Evolutionary conservation across 2,113 vertebrate genomes (phyloP).

Genomic region (Stigmatopora argus): DNA sequence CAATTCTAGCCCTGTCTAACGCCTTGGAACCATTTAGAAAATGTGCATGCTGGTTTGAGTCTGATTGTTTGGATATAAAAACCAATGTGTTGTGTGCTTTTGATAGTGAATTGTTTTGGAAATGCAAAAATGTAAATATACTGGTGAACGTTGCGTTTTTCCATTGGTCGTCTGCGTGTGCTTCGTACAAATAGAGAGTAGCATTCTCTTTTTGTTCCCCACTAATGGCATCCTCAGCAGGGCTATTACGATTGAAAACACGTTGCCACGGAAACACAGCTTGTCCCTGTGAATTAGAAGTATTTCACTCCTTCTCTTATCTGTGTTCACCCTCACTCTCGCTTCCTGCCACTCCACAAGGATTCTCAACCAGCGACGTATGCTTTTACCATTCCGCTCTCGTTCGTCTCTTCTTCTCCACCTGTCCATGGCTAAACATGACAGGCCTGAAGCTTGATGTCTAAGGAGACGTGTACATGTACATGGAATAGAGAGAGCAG

Average conservation of each 20-base stretch:
- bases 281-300: constrained; percentile 69
- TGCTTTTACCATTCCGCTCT: constrained; percentile 8
- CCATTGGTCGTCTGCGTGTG: constrained; percentile 5
- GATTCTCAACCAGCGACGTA: constrained; percentile 3
- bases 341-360: constrained; percentile 23
- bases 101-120: constrained; percentile 9
- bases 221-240: constrained; percentile 74
- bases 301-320: constrained; percentile 51
- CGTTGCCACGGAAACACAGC: constrained; percentile 72
- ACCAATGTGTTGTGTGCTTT: neutral
- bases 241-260: constrained; percentile 72
- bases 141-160: constrained; percentile 20
- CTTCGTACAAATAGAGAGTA: constrained; percentile 46
- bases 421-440: constrained; percentile 43
- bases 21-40: too few species aligned
- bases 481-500: constrained; percentile 37
- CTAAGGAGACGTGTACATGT: constrained; percentile 32
- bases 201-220: constrained; percentile 56
- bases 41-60: too few species aligned
- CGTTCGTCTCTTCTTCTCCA: constrained; percentile 34
- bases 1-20: too few species aligned
- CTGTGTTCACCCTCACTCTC: constrained; percentile 32
- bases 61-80: too few species aligned
- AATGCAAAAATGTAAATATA: constrained; percentile 20
- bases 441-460: constrained; percentile 51